Conservation (phyloP, 2,797 vertebrate species). For the Channallabes apus region DNA sequence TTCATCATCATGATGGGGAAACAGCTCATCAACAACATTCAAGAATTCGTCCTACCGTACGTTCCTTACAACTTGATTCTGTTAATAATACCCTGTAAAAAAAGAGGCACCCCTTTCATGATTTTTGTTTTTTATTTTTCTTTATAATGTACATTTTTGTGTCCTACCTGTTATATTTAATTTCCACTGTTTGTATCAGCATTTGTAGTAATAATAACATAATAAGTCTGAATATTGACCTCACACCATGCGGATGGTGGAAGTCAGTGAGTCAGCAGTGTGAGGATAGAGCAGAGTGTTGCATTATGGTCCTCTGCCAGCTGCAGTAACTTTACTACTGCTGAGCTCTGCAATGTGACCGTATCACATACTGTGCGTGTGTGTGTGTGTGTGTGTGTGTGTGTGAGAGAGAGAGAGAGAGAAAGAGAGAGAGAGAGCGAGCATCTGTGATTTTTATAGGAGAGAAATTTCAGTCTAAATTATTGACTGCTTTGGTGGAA, state of each 20-base stretch:
- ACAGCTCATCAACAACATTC: constrained; percentile 78
- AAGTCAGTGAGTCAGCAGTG: constrained; percentile 34
- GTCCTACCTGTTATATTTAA: not conserved
- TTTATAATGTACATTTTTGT: not conserved
- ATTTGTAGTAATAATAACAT: constrained; percentile 2
- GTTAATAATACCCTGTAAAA: too few relatives aligned
- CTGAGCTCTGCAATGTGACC: constrained; percentile 38
- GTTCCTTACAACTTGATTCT: constrained; percentile 45
- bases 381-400: not conserved
- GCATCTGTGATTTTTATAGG: not conserved
- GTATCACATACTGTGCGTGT: constrained; percentile 11
- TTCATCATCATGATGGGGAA: constrained; percentile 85
- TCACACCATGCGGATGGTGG: constrained; percentile 16
- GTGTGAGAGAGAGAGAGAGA: not conserved
- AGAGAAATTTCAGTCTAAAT: not conserved
- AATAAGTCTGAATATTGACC: not conserved
- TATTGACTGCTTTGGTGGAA: not conserved
- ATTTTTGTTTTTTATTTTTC: not conserved
- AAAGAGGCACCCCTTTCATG: too few relatives aligned
- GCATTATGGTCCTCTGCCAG: constrained; percentile 43
- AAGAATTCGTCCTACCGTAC: constrained; percentile 81
- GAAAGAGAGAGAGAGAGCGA: not conserved
- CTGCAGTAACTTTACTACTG: constrained; percentile 36
- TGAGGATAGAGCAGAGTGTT: constrained; percentile 45
- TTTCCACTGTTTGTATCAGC: not conserved